Evolutionary conservation across 2,888 invertebrate species (phyloP).

Genomic region (Salpingus planirostris): DNA sequence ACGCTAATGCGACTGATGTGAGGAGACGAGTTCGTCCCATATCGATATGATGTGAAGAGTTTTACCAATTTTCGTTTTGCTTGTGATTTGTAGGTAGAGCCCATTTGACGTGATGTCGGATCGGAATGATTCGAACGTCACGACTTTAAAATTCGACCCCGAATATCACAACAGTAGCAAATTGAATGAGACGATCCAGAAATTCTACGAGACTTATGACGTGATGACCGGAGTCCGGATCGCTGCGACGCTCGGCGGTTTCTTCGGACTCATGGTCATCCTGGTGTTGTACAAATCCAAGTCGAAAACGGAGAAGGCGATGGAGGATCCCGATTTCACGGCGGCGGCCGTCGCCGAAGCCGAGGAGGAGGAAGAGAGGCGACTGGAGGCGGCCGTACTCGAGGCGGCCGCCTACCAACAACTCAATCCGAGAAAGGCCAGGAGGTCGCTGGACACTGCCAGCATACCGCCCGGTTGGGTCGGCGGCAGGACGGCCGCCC

Average conservation of each 20-base stretch:
- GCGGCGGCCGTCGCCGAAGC: constrained; percentile 65
- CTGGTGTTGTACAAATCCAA: constrained; percentile 86
- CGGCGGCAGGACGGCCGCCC: constrained; percentile 40
- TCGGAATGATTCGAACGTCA: too few species aligned
- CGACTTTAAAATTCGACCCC: too few species aligned
- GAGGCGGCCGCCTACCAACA: constrained; percentile 53
- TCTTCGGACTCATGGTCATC: constrained; percentile 86
- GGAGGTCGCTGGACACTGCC: constrained; percentile 53
- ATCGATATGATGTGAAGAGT: too few species aligned
- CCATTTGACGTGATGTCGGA: too few species aligned
- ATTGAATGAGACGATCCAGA: too few species aligned
- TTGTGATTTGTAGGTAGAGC: too few species aligned
- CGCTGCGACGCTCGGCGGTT: constrained; percentile 83
- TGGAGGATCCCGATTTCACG: constrained; percentile 72
- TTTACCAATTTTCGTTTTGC: too few species aligned
- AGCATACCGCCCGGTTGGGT: constrained; percentile 48
- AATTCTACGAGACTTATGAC: constrained; percentile 83
- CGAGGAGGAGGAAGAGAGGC: constrained; percentile 58
- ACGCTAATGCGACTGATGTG: too few species aligned
- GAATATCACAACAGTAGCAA: too few species aligned
- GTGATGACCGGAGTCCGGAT: constrained; percentile 90
- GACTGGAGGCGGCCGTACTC: constrained; percentile 60
- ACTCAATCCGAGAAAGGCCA: constrained; percentile 41
- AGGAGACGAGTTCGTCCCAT: too few species aligned
- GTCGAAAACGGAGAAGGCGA: constrained; percentile 63